These are phyloP conservation scores for Xanthostigma xanthostigma DNA, from an alignment of 2,888 invertebrate genomes.

Conservation along the genomic window DNA sequence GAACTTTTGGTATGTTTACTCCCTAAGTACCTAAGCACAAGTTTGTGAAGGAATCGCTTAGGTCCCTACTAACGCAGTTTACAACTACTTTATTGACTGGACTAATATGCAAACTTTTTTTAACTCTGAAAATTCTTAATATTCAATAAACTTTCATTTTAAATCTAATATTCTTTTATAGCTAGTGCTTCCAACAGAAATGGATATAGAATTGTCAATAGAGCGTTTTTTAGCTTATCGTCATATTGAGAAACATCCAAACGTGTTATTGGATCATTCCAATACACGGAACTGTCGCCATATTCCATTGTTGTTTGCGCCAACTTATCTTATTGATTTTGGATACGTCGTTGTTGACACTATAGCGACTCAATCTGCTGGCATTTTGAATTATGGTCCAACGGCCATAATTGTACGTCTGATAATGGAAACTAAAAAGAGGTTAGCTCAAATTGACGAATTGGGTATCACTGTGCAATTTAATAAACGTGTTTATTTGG, in stretches of 20 bases:
- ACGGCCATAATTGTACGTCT: slow-evolving; percentile 30
- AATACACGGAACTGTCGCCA: slow-evolving; percentile 19
- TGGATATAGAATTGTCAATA: slow-evolving; percentile 45
- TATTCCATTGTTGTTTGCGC: slow-evolving; percentile 34
- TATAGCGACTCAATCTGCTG: slow-evolving; percentile 30
- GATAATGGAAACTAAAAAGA: slow-evolving; percentile 12
- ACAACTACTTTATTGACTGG: no score
- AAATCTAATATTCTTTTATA: slow-evolving; percentile 15
- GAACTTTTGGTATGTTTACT: no score
- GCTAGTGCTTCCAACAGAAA: slow-evolving; percentile 34
- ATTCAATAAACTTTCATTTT: no score
- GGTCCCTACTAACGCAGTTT: no score
- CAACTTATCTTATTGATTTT: slow-evolving; percentile 39
- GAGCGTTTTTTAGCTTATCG: slow-evolving; percentile 36
- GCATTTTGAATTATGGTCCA: slow-evolving; percentile 41
- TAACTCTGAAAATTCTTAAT: no score
- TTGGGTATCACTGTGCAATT: slow-evolving; percentile 24
- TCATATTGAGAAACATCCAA: slow-evolving; percentile 30
- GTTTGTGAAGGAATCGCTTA: no score
- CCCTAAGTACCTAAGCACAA: no score
- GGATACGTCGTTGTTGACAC: slow-evolving; percentile 35
- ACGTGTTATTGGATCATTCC: slow-evolving; percentile 24
- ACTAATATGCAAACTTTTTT: no score
- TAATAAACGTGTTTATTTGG: slow-evolving; percentile 26
- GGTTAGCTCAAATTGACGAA: slow-evolving; percentile 12